Percentiles rank a stretch among this genome's conserved stretches.
Conservation (phyloP, 2,888 invertebrate genomes). For the Lysandra bellargus region DNA sequence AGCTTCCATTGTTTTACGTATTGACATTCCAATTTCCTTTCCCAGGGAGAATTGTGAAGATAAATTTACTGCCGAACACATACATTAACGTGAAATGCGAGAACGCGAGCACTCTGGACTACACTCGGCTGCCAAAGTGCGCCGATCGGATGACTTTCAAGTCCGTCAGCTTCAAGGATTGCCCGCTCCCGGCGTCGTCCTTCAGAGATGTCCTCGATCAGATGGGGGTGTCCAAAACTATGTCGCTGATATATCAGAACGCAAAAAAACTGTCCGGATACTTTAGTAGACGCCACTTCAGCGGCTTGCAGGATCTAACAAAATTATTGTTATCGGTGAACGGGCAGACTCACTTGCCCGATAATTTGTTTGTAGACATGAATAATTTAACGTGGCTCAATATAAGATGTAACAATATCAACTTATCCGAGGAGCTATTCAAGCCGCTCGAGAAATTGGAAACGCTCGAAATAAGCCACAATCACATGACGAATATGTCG, state of each 20-base stretch:
- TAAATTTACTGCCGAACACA: slow-evolving; percentile 67
- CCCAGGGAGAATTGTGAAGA: slow-evolving; percentile 65
- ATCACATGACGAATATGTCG: slow-evolving; percentile 82
- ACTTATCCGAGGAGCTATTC: slow-evolving; percentile 79
- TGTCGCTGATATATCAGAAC: slow-evolving; percentile 79
- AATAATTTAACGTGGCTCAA: slow-evolving; percentile 83
- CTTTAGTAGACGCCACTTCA: slow-evolving; percentile 80
- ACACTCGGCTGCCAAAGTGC: slow-evolving; percentile 72
- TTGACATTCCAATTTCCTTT: slow-evolving; percentile 31
- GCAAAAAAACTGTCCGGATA: slow-evolving; percentile 77
- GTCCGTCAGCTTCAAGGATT: slow-evolving; percentile 75
- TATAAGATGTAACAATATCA: slow-evolving; percentile 81
- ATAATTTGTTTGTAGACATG: slow-evolving; percentile 82
- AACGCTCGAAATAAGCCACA: slow-evolving; percentile 84
- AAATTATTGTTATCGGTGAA: slow-evolving; percentile 82
- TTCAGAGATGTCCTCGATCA: slow-evolving; percentile 71
- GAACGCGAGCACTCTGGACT: slow-evolving; percentile 64
- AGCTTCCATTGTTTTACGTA: slow-evolving; percentile 28
- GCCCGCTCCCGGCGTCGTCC: slow-evolving; percentile 76
- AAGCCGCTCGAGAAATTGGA: slow-evolving; percentile 78
- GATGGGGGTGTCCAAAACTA: slow-evolving; percentile 71
- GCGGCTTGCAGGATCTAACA: slow-evolving; percentile 76
- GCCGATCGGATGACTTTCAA: slow-evolving; percentile 66
- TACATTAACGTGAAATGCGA: slow-evolving; percentile 72
- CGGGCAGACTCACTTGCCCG: slow-evolving; percentile 80